phyloP scores from a whole-genome alignment of 2,888 invertebrate species.

The Malthinus seriepunctatus region DNA sequence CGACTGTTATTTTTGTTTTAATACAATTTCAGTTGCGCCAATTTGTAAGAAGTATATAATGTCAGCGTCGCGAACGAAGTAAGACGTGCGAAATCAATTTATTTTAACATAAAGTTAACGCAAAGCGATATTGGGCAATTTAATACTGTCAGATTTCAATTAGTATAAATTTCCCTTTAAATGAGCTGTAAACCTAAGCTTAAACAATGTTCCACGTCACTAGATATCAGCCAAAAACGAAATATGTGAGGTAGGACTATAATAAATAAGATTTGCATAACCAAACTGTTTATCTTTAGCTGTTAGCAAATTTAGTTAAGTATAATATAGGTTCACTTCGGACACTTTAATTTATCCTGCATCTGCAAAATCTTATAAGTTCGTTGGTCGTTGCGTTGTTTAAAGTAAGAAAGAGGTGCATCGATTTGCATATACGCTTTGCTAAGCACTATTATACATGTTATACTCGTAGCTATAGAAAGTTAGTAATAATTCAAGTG shows the following conservation, averaged over 20 bases:
- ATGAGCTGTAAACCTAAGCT: constrained; percentile 19
- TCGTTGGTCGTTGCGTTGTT: too few species aligned
- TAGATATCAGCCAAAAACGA: constrained; percentile 24
- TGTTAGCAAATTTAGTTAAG: constrained; percentile 25
- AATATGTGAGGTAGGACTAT: constrained; percentile 20
- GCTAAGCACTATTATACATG: too few species aligned
- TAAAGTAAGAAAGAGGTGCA: too few species aligned
- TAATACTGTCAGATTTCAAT: constrained; percentile 26
- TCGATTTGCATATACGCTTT: too few species aligned
- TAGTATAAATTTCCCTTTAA: constrained; percentile 26
- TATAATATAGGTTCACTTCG: constrained; percentile 18
- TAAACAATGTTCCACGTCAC: constrained; percentile 19
- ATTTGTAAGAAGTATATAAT: constrained; percentile 4
- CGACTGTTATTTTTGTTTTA: too few species aligned
- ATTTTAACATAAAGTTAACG: constrained; percentile 14
- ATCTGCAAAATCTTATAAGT: constrained; percentile 5
- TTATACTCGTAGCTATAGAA: too few species aligned
- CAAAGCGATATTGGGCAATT: constrained; percentile 18
- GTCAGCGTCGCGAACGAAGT: not conserved
- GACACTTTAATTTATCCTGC: constrained; percentile 16
- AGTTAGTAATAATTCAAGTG: too few species aligned
- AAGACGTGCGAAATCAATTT: constrained; percentile 13
- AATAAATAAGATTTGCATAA: constrained; percentile 23
- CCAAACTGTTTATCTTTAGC: constrained; percentile 28
- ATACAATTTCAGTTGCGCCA: not conserved